Evolutionary conservation across 2,113 vertebrate species (phyloP).

Genomic region (Podarcis raffonei): DNA sequence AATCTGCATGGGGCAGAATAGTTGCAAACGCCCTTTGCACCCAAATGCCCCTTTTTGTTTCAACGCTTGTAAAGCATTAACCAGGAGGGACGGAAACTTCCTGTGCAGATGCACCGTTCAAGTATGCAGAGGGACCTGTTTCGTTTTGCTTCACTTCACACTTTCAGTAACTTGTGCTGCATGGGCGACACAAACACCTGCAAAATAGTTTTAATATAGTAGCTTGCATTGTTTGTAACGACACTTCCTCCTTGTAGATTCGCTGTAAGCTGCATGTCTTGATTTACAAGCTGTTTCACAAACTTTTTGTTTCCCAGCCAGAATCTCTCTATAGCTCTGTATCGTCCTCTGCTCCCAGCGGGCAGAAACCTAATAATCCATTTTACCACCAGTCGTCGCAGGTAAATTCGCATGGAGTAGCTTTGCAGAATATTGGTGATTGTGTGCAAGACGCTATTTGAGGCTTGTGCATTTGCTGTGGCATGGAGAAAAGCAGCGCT

Average conservation of each 20-base stretch:
- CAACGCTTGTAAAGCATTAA: not conserved
- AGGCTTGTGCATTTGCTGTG: conserved; percentile 57
- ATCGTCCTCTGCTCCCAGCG: conserved; percentile 72
- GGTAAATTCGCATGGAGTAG: conserved; percentile 76
- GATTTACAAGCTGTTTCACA: conserved; percentile 64
- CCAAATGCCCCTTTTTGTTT: not conserved
- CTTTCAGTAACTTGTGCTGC: conserved; percentile 39
- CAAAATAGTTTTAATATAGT: conserved; percentile 51
- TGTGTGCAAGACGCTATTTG: conserved; percentile 32
- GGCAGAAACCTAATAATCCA: conserved; percentile 76
- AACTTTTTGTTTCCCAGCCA: conserved; percentile 74
- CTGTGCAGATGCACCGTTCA: conserved; percentile 24
- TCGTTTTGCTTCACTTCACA: conserved; percentile 25
- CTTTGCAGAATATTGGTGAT: conserved; percentile 44
- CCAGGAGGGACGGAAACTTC: not conserved
- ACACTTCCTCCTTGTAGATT: conserved; percentile 47
- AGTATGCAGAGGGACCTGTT: conserved; percentile 38
- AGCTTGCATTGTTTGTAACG: conserved; percentile 53
- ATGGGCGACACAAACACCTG: conserved; percentile 57
- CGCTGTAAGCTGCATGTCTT: conserved; percentile 57
- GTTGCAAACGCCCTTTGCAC: not conserved
- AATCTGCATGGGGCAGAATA: not conserved
- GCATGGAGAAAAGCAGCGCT: conserved; percentile 25
- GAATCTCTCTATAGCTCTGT: conserved; percentile 74
- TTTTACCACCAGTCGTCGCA: conserved; percentile 74